phyloP scores from a whole-genome alignment of 1,140 invertebrate genomes.

The Eupeodes corollae region DNA sequence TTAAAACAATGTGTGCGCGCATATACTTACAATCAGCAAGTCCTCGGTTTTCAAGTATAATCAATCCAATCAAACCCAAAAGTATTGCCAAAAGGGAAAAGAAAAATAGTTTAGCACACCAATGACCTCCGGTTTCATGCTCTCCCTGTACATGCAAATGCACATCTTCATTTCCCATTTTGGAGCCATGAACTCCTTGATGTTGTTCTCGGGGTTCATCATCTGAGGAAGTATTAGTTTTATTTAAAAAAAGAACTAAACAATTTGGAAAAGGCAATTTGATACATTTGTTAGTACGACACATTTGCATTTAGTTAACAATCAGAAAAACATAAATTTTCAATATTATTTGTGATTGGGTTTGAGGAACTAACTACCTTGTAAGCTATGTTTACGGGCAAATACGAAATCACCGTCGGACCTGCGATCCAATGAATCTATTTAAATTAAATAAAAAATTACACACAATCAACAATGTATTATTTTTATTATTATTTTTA shows the following conservation, averaged over 20 bases:
- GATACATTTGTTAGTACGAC: neutral
- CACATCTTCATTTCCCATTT: constrained; percentile 39
- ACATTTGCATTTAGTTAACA: constrained; percentile 11
- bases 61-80: constrained; percentile 57
- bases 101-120: constrained; percentile 72
- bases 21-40: constrained; percentile 57
- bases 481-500: no score
- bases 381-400: constrained; percentile 30
- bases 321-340: constrained; percentile 11
- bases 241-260: neutral
- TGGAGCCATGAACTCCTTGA: constrained; percentile 35
- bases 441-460: neutral
- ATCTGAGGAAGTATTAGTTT: constrained; percentile 13
- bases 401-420: constrained; percentile 31
- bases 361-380: constrained; percentile 21
- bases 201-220: constrained; percentile 18
- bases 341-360: constrained; percentile 2
- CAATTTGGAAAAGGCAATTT: neutral
- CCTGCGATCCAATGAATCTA: constrained; percentile 27
- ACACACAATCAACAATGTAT: neutral
- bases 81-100: constrained; percentile 59
- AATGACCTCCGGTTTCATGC: constrained; percentile 59
- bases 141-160: constrained; percentile 66
- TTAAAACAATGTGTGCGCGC: neutral
- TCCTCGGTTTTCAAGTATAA: constrained; percentile 67